These are phyloP conservation scores for Florisuga fusca DNA, from an alignment of 2,797 vertebrate genomes.

Conservation along the genomic window DNA sequence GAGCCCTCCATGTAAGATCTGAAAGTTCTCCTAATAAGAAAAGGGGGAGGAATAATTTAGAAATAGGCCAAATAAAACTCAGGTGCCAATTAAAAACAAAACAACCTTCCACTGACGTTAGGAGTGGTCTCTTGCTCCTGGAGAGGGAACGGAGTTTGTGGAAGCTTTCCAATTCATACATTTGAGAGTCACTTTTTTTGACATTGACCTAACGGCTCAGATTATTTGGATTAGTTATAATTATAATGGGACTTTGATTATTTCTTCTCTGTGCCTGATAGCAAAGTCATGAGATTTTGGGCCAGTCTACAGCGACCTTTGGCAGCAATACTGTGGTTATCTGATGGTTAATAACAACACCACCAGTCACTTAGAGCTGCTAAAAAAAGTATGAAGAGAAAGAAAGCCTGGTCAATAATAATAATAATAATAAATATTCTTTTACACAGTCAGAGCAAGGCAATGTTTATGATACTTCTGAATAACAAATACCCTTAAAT, in stretches of 20 bases:
- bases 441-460: background rate
- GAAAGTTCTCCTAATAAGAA: slow-evolving; percentile 5
- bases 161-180: background rate
- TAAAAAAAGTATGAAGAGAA: background rate
- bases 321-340: background rate
- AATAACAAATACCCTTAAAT: background rate
- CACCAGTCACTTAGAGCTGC: background rate
- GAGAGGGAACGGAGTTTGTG: background rate
- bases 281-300: background rate
- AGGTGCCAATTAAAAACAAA: background rate
- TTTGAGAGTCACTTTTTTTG: background rate
- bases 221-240: background rate
- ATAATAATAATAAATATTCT: background rate
- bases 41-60: background rate
- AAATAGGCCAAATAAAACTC: slow-evolving; percentile 36
- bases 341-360: background rate
- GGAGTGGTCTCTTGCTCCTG: background rate
- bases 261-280: background rate
- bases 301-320: background rate
- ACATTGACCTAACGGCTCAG: background rate
- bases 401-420: background rate
- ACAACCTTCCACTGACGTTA: background rate
- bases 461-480: background rate
- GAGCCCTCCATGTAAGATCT: background rate
- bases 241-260: background rate